Evolutionary conservation across 2,113 vertebrate species (phyloP), one percentile per base, ranked within the genome.

Genomic region (Motacilla alba): DNA sequence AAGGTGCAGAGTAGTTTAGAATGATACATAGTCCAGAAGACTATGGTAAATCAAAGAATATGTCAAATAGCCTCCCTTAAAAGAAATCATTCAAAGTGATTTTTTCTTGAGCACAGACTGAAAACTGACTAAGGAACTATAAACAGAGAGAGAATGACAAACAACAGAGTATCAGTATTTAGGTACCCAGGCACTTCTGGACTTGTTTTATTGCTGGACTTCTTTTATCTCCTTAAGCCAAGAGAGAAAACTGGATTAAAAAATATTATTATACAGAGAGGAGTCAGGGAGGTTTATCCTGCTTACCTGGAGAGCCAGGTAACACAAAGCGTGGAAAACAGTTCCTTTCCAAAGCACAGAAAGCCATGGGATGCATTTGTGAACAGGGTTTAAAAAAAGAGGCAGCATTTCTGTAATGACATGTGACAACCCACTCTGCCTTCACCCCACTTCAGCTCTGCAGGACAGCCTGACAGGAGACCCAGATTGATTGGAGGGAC

Each of bases 31-130:
- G 78, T 41, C 76, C 44, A 81, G 83, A 67, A 87, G 60, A 72
- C 83, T 89, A 82, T 16, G 94, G 49, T 43, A 55, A 95, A 96
- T 83, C 85, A 75, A 94, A 82, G 27, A 68, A 64, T 28, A 13
- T 64, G 69, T 72, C 77, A 94, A 64, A 67, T 78, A 95, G 92
- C 47, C 59, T 89, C 76, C 75, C 94, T 92, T 94, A 70, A 90
- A 96, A 96, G 87, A 97, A 94, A 92, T 87, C 66, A 94, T 78
- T 95, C 78, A 77, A 74, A 92, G 72, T 80, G 75, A 80, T 87
- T 96, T 90, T 92, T 93, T 94, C 73, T 74, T 53, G 43, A 87
- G 69, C 88, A 76, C 58, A 89, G 49, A 47, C 31, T 76, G 80
- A 66, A 87, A 81, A 95, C 52, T 85, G 50, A 82, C 80, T 66